These are phyloP conservation scores for Nannoperca obscura DNA, from an alignment of 2,797 vertebrate genomes.

Conservation along the genomic window DNA sequence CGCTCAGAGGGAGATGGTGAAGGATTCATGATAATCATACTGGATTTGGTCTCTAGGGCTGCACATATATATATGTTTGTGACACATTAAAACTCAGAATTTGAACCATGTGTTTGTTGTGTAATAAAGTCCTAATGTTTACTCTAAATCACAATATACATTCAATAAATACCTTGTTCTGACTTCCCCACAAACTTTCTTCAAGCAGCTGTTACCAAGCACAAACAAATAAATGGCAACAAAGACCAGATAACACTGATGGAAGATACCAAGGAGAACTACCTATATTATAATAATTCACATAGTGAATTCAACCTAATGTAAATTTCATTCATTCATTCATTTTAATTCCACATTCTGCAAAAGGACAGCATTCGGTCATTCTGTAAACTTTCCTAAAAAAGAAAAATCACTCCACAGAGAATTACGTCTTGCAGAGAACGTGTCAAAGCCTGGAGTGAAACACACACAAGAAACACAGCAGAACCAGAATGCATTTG, in stretches of 20 bases:
- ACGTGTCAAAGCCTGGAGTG: not conserved
- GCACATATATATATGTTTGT: not conserved
- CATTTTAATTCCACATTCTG: no score
- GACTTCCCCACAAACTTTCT: not conserved
- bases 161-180: not conserved
- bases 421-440: not conserved
- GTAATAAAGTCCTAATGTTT: not conserved
- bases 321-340: not conserved
- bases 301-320: not conserved
- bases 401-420: not conserved
- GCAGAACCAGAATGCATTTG: not conserved
- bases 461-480: not conserved
- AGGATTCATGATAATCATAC: not conserved
- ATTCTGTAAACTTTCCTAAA: not conserved
- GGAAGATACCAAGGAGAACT: not conserved
- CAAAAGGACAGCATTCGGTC: not conserved
- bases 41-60: not conserved
- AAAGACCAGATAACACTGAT: not conserved
- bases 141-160: not conserved
- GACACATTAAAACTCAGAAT: not conserved
- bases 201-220: not conserved
- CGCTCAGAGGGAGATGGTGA: not conserved
- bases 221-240: not conserved
- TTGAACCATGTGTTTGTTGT: not conserved
- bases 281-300: not conserved